Conservation (phyloP, 2,113 vertebrate species). For the Bufo gargarizans region DNA sequence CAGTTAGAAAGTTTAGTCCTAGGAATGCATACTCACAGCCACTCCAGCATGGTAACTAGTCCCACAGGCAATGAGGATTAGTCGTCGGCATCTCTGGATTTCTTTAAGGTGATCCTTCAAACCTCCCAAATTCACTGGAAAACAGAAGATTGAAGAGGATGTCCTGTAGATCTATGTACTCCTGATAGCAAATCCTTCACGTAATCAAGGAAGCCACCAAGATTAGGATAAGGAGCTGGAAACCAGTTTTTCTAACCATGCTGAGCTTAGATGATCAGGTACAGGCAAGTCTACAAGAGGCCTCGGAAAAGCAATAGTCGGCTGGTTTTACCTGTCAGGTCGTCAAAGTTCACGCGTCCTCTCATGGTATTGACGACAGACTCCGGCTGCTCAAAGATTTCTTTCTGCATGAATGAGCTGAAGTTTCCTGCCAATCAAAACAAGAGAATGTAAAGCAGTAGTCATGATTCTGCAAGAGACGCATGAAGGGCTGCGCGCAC, state of each 20-base stretch:
- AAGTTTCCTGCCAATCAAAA: constrained; percentile 83
- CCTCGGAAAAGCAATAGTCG: background rate
- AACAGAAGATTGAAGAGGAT: background rate
- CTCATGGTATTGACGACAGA: constrained; percentile 99
- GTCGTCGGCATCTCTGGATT: constrained; percentile 92
- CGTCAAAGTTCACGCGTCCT: constrained; percentile 95
- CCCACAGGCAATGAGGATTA: constrained; percentile 96
- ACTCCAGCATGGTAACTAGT: constrained; percentile 96
- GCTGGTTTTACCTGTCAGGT: constrained; percentile 86
- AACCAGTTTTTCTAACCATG: background rate
- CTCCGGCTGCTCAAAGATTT: constrained; percentile 98
- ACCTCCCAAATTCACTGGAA: constrained; percentile 89
- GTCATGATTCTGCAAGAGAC: background rate
- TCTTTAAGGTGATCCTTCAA: constrained; percentile 98
- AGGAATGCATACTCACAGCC: constrained; percentile 79
- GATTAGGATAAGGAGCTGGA: background rate
- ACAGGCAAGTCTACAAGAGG: background rate
- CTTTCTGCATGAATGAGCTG: constrained; percentile 99
- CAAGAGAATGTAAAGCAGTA: background rate
- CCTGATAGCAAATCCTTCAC: background rate
- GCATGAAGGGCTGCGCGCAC: background rate
- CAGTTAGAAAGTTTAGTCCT: too few relatives aligned
- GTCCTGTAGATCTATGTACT: too few relatives aligned
- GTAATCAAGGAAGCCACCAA: background rate
- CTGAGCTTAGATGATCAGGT: background rate